These are phyloP conservation scores for Cyclargus thomasi DNA, from an alignment of 1,140 invertebrate genomes.

Conservation along the genomic window DNA sequence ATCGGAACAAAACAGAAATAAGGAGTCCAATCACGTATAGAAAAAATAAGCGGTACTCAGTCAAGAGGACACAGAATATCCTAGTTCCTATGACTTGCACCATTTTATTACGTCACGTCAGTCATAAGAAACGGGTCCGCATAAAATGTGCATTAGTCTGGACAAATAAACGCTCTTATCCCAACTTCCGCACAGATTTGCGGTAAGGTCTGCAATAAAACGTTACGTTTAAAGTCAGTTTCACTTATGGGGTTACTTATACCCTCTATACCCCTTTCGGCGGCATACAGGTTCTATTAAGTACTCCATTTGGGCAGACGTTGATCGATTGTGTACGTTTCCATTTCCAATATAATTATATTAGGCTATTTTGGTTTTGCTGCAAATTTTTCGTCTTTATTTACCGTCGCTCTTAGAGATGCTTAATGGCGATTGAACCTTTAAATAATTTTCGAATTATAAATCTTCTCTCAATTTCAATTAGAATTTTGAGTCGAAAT, in stretches of 20 bases:
- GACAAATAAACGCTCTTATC: slow-evolving; percentile 63
- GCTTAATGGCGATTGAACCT: too few species aligned
- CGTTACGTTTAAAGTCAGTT: slow-evolving; percentile 24
- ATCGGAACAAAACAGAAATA: too few species aligned
- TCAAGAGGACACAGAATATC: too few species aligned
- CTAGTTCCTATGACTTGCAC: slow-evolving; percentile 24
- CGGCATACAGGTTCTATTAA: not conserved
- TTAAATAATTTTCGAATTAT: too few species aligned
- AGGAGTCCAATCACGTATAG: too few species aligned
- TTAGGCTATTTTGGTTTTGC: not conserved
- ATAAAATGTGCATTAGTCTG: slow-evolving; percentile 64
- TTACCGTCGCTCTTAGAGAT: too few species aligned
- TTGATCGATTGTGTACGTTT: not conserved
- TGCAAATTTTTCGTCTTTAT: not conserved
- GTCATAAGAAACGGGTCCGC: slow-evolving; percentile 51
- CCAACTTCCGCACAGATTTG: slow-evolving; percentile 44
- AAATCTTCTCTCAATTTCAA: too few species aligned
- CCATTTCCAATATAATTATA: not conserved
- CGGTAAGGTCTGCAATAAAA: slow-evolving; percentile 26
- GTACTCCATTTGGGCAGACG: not conserved
- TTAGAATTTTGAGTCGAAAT: too few species aligned
- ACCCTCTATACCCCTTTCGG: not conserved
- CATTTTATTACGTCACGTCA: slow-evolving; percentile 44
- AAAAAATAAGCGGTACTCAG: too few species aligned
- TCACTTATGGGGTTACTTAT: slow-evolving; percentile 11